Base-by-base conservation (phyloP, 2,113 vertebrate genomes). In the Saguinus midas region DNA sequence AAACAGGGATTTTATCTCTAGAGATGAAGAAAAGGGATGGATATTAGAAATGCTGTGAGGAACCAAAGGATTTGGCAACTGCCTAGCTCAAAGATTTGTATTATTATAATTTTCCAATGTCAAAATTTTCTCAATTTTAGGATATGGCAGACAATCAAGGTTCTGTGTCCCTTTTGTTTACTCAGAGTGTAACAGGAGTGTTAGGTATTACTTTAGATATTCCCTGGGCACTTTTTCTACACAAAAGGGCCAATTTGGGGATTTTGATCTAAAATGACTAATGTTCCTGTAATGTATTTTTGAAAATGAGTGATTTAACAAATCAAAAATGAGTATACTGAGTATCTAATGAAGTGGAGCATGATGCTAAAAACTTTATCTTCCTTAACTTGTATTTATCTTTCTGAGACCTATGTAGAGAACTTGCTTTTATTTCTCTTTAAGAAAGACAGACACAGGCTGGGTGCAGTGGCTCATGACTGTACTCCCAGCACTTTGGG, bases 121-220 rank as follows among this genome's bases (percentile, higher is more conserved):
- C 92, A 92, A 89, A 23, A 43, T 94, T 85, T 92, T 96, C 78
- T 88, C 92, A 94, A 14, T 70, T 86, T 90, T 95, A 92, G 35
- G 35, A 72, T 48, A 83, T 96, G 96, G 93, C 94, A 64, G 68
- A 86, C 88, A 76, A 94, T 95, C 83, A 96, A 87, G 13, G 76
- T 79, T 45, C 90, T 45, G 17, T 45, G 27, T 91, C 40, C 94
- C 72, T 73, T 76, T 52, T 96, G 87, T 78, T 90, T 88, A 87
- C 10, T 27, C 93, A 82, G 61, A 94, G n/a, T 82, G 12, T 50
- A 87, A 61, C 37, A 61, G 57, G 8, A 88, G 58, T 35, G 21
- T 32, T 37, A 61, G 43, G 27, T 70, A 52, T 58, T 40, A 21
- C 78, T 57, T 82, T 78, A 25, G 72, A 58, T 90, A 76, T 55